Evolutionary conservation across 2,797 vertebrate species (phyloP).

Genomic region (Nasua narica): DNA sequence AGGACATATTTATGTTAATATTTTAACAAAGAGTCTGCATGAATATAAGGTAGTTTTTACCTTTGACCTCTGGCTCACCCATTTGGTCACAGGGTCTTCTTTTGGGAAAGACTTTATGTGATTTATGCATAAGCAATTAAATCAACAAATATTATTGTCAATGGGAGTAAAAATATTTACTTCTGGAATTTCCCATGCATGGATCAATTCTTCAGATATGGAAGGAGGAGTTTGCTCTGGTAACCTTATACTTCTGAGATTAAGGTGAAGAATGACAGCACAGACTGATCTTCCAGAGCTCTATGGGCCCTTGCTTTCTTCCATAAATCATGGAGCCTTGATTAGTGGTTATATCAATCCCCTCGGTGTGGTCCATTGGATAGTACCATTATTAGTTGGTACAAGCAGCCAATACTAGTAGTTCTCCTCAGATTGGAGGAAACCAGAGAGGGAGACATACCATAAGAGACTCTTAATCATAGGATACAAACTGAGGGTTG

Average conservation of each 20-base stretch:
- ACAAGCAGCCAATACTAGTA: background rate
- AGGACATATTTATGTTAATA: background rate
- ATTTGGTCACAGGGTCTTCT: background rate
- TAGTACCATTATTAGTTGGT: background rate
- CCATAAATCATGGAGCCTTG: background rate
- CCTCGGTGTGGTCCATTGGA: background rate
- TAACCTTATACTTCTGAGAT: background rate
- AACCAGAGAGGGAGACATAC: background rate
- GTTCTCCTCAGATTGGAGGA: background rate
- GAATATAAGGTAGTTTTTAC: background rate
- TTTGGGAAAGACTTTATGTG: background rate
- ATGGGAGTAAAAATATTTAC: background rate
- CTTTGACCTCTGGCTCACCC: background rate
- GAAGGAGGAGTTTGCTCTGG: background rate
- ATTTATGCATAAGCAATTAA: background rate
- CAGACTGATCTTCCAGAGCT: background rate
- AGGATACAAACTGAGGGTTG: too few relatives aligned
- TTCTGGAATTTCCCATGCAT: background rate
- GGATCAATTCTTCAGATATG: background rate
- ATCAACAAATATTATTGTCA: background rate
- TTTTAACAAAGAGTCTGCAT: background rate
- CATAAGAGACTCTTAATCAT: too few relatives aligned
- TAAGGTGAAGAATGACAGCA: background rate
- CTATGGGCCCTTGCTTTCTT: background rate
- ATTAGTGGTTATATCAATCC: background rate